phyloP scores from a whole-genome alignment of 1,140 invertebrate genomes.

The Drosophila repleta region DNA sequence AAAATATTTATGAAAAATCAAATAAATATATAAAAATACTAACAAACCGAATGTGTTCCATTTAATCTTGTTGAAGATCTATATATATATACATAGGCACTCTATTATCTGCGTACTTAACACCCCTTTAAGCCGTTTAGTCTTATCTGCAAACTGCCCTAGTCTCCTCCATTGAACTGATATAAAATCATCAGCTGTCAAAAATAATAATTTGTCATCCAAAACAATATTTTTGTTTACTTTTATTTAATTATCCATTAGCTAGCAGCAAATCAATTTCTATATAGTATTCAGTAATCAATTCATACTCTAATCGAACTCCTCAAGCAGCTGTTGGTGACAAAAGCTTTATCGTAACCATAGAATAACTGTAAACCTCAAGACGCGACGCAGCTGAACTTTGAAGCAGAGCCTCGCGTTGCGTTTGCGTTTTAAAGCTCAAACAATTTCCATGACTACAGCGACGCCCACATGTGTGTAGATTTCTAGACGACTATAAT shows the following conservation, averaged over 20 bases:
- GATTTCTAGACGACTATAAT: too few relatives aligned
- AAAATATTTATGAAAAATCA: constrained; percentile 78
- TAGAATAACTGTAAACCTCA: not conserved
- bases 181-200: not conserved
- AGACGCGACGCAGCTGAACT: not conserved
- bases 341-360: constrained; percentile 23
- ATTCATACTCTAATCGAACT: too few relatives aligned
- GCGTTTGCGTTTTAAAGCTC: constrained; percentile 4
- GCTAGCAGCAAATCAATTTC: not conserved
- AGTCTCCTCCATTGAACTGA: not conserved
- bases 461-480: not conserved
- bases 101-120: too few relatives aligned
- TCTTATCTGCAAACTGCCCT: too few relatives aligned
- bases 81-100: too few relatives aligned
- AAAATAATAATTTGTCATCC: not conserved
- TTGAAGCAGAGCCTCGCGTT: not conserved
- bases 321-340: not conserved
- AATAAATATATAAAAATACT: constrained; percentile 70
- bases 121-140: too few relatives aligned
- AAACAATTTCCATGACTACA: constrained; percentile 1
- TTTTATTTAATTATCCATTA: not conserved
- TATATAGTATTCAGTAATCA: too few relatives aligned
- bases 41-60: constrained; percentile 18
- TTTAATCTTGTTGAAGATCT: not conserved
- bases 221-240: constrained; percentile 8